phyloP scores from a whole-genome alignment of 1,140 invertebrate species.

The Drosophila fuyamai region DNA sequence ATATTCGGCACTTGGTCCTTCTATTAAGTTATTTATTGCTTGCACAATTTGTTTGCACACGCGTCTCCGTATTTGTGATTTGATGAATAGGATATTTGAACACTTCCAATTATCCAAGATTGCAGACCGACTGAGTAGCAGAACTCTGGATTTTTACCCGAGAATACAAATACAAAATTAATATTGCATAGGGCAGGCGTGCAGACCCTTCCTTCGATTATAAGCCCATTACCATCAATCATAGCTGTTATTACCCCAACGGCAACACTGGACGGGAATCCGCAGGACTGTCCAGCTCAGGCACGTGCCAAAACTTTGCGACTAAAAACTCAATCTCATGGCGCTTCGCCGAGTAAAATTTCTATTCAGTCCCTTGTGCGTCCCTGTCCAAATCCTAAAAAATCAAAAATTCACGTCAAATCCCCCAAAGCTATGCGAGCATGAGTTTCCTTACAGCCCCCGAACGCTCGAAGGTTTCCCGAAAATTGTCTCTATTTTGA shows the following conservation, averaged over 20 bases:
- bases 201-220: background rate
- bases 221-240: conserved; percentile 18
- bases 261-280: background rate
- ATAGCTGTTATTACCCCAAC: conserved; percentile 8
- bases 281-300: conserved; percentile 3
- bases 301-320: conserved; percentile 14
- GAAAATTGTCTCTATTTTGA: background rate
- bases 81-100: background rate
- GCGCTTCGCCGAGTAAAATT: background rate
- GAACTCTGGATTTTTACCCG: background rate
- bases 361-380: too few species aligned
- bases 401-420: too few species aligned
- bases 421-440: background rate
- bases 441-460: background rate
- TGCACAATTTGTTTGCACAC: background rate
- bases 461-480: background rate
- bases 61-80: background rate
- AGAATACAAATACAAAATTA: background rate
- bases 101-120: background rate
- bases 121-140: background rate
- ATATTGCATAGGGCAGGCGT: background rate
- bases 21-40: background rate
- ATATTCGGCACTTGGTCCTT: background rate
- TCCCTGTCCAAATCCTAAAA: too few species aligned
- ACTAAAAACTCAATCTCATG: background rate